Base-by-base conservation (phyloP, 2,113 vertebrate species). In the Mus musculus region DNA sequence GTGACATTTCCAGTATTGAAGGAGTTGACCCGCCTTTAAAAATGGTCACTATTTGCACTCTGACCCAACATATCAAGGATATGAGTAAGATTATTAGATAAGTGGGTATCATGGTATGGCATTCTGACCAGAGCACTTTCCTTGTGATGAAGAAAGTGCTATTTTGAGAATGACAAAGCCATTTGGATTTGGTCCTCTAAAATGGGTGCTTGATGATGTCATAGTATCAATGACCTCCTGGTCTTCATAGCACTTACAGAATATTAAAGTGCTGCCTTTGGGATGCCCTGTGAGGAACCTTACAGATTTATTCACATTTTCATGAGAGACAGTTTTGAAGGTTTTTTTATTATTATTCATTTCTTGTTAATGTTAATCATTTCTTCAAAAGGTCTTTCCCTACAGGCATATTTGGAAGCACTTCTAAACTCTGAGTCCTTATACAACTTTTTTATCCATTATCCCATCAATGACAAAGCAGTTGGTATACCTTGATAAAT, bases 321-420 rank as follows among this genome's bases (percentile, higher is more conserved):
- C 67, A 30, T 39, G 33, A 59, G 63, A 28, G 5, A 86, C 24
- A 59, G 42, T 85, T 13, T 17, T 78, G 63, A 87, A 42, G 17
- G 7, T 20, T 72, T 72, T 19, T n/a, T 65, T 65, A 42, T 42
- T 42, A 42, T 33, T 85, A 93, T 75, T 89, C 22, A 46, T 94
- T 93, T 96, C 65, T 91, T 46, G 19, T 93, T 72, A 82, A 91
- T 59, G 84, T 49, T 88, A 89, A 91, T 93, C 20, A 94, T 24
- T 46, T 93, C 65, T 14, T 91, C 59, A 95, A 87, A 90, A 76
- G 24, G 75, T 73, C 30, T 9, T 78, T 63, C 36, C 59, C 59
- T 80, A 5, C 20, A 72, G 16, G 59, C 30, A 80, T 30, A 26
- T 59, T 88, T 84, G 81, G 65, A 88, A 91, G 54, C 93, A 26